Evolutionary conservation across 2,888 invertebrate species (phyloP).

Genomic region (Spilarctia lutea): DNA sequence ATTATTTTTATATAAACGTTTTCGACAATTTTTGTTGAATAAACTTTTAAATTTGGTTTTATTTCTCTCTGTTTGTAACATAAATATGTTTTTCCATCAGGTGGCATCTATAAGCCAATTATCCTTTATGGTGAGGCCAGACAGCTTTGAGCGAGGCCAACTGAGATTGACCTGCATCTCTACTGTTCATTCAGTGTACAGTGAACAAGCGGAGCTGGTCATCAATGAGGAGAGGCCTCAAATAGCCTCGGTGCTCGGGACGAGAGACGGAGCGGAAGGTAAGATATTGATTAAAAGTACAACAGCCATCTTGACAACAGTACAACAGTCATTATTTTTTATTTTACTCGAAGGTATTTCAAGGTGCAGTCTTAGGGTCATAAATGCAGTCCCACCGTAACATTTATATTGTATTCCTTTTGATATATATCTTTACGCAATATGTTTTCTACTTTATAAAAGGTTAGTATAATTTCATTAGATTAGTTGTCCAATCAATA

Average conservation of each 20-base stretch:
- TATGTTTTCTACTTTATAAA: neutral
- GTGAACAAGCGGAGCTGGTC: slow-evolving; percentile 87
- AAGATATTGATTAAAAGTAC: slow-evolving; percentile 16
- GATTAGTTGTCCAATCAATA: neutral
- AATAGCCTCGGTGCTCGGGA: slow-evolving; percentile 91
- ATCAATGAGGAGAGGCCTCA: slow-evolving; percentile 91
- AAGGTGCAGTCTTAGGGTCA: too few species aligned
- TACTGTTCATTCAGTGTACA: slow-evolving; percentile 89
- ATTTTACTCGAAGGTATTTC: neutral
- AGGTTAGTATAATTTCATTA: neutral
- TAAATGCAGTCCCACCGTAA: too few species aligned
- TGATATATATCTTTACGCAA: neutral
- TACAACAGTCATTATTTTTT: neutral
- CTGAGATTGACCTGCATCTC: slow-evolving; percentile 89
- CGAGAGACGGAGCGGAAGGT: slow-evolving; percentile 87
- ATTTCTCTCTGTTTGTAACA: too few species aligned
- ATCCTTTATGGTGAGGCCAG: slow-evolving; percentile 86
- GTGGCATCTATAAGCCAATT: slow-evolving; percentile 81
- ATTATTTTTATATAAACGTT: too few species aligned
- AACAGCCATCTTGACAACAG: neutral
- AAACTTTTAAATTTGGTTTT: too few species aligned
- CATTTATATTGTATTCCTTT: neutral
- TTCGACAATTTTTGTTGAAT: too few species aligned
- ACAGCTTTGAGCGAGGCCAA: slow-evolving; percentile 89
- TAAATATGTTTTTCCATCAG: slow-evolving; percentile 49